Conservation (phyloP, 2,113 vertebrate species). For the Menura novaehollandiae region DNA sequence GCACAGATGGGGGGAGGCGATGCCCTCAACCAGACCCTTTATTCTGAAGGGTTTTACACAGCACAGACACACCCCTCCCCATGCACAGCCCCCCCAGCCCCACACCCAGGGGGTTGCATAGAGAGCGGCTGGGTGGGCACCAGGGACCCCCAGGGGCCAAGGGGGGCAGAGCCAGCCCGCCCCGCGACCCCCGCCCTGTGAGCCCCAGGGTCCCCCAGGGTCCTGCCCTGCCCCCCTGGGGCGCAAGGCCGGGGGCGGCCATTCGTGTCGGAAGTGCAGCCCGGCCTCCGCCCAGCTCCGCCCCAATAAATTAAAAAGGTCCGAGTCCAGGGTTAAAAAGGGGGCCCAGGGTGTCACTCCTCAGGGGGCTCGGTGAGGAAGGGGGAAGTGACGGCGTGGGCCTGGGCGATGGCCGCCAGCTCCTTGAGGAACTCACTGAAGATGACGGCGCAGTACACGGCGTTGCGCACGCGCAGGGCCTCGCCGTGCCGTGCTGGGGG, state of each 20-base stretch:
- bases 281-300: constrained; percentile 62
- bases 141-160: neutral
- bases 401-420: constrained; percentile 91
- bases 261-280: constrained; percentile 21
- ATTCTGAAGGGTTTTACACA: constrained; percentile 2
- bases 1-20: rapidly evolving
- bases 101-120: neutral
- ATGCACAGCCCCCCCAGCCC: neutral
- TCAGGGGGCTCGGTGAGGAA: constrained; percentile 82
- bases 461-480: constrained; percentile 90
- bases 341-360: constrained; percentile 65
- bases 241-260: neutral
- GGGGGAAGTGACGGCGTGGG: constrained; percentile 88
- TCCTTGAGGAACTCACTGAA: constrained; percentile 97
- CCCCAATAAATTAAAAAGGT: constrained; percentile 78
- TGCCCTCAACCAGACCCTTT: constrained; percentile 11
- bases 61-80: constrained; percentile 13
- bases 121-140: neutral
- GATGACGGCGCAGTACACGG: constrained; percentile 92
- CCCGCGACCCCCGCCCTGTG: neutral
- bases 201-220: neutral
- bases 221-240: neutral
- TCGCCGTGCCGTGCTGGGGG: constrained; percentile 72
- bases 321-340: constrained; percentile 10
- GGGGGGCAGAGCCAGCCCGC: constrained; percentile 45